These are phyloP conservation scores for Drosophila prostipennis DNA, from an alignment of 2,888 invertebrate species.

Conservation along the genomic window DNA sequence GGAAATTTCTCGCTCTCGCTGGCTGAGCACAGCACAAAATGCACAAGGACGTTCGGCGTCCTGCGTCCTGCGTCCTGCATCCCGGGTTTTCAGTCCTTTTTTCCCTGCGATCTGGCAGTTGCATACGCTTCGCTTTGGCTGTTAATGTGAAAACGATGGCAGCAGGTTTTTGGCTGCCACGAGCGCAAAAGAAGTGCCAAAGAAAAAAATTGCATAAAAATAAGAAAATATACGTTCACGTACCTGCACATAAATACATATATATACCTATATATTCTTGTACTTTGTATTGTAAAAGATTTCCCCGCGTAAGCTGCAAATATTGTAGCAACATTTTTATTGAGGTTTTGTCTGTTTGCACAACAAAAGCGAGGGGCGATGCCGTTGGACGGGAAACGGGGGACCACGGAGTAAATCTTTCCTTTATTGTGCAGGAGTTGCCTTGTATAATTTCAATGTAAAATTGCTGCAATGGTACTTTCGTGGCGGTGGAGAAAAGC, in stretches of 20 bases:
- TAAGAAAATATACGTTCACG: conserved; percentile 42
- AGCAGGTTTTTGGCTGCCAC: conserved; percentile 58
- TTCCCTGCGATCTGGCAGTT: conserved; percentile 63
- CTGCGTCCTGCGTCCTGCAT: conserved; percentile 24
- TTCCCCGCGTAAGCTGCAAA: conserved; percentile 75
- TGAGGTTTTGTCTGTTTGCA: conserved; percentile 79
- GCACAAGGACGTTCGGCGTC: conserved; percentile 53
- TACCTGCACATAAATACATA: conserved; percentile 3
- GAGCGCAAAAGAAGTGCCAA: conserved; percentile 38
- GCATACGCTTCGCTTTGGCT: conserved; percentile 79
- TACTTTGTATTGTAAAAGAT: conserved; percentile 65
- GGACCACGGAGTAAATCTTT: conserved; percentile 49
- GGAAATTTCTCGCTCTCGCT: conserved; percentile 66
- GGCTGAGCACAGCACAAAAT: conserved; percentile 48
- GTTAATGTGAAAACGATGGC: conserved; percentile 80
- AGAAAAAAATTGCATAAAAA: conserved; percentile 58
- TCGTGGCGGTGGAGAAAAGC: conserved; percentile 47
- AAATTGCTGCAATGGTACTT: conserved; percentile 72
- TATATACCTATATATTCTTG: conserved; percentile 18
- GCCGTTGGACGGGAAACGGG: conserved; percentile 27
- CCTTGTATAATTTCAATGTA: conserved; percentile 70
- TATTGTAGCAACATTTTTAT: conserved; percentile 79
- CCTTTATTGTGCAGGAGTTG: conserved; percentile 22
- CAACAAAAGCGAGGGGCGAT: conserved; percentile 62
- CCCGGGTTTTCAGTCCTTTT: conserved; percentile 1